These are phyloP conservation scores for Antechinus stuartii DNA, from an alignment of 2,113 vertebrate species.

Conservation along the genomic window DNA sequence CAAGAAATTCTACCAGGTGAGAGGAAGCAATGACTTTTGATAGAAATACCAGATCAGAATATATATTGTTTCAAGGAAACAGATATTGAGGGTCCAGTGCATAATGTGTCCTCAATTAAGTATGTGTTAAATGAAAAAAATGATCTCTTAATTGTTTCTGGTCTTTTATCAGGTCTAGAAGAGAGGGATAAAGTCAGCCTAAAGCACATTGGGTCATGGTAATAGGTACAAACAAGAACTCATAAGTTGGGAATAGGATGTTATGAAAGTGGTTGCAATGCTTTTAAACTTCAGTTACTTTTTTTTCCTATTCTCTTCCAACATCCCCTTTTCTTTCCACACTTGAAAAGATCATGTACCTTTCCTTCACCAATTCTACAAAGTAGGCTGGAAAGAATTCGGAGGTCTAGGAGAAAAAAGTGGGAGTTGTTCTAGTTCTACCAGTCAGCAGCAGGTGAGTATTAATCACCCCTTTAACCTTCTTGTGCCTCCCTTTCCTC, in stretches of 20 bases:
- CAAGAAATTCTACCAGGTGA: background rate
- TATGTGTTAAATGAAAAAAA: background rate
- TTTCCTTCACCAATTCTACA: background rate
- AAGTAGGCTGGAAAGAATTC: background rate
- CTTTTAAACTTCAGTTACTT: background rate
- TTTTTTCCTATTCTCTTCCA: background rate
- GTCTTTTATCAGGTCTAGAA: background rate
- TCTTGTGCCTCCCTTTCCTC: background rate
- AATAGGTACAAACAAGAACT: background rate
- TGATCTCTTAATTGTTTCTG: background rate
- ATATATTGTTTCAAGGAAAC: background rate
- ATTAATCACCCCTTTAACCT: background rate
- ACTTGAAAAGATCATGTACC: background rate
- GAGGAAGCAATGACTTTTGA: background rate
- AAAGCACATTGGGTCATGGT: background rate
- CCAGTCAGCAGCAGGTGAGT: background rate
- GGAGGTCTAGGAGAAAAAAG: background rate
- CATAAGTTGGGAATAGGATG: background rate
- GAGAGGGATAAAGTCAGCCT: background rate
- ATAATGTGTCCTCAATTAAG: background rate
- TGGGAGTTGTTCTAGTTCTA: background rate
- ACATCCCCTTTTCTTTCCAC: background rate
- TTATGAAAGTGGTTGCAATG: background rate
- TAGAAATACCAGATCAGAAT: background rate
- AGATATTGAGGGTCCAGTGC: background rate